phyloP scores from a whole-genome alignment of 2,797 vertebrate species.

The Jordanella pulchra region DNA sequence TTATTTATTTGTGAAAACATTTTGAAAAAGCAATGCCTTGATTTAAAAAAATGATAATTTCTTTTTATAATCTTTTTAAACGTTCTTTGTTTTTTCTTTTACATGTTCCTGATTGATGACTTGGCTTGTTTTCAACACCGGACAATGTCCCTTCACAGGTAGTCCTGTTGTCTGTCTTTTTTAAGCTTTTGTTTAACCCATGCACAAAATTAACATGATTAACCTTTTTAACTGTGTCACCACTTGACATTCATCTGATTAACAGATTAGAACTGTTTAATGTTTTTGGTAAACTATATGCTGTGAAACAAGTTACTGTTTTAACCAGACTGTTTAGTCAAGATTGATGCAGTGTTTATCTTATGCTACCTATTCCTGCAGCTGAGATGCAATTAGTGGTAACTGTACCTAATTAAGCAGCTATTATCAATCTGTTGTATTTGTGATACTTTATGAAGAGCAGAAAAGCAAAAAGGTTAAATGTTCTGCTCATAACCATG shows the following conservation, averaged over 20 bases:
- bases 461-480: too few species aligned
- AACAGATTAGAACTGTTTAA: background rate
- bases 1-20: background rate
- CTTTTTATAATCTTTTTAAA: constrained; percentile 1
- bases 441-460: too few species aligned
- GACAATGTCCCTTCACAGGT: constrained; percentile 53
- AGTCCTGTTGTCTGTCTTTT: constrained; percentile 13
- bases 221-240: background rate
- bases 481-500: too few species aligned
- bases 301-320: background rate
- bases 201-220: background rate
- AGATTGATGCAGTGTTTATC: background rate
- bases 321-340: background rate
- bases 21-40: background rate
- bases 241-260: background rate
- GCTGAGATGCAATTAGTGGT: too few species aligned
- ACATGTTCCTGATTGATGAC: constrained; percentile 26
- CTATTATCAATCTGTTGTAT: too few species aligned
- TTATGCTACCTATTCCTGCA: background rate
- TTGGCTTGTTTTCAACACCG: constrained; percentile 18
- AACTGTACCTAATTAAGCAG: too few species aligned
- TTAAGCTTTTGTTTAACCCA: constrained; percentile 3
- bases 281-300: background rate
- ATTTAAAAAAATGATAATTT: background rate
- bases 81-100: constrained; percentile 38